Percentiles rank a stretch among this genome's conserved stretches.
These are phyloP conservation scores for Crypturellus undulatus DNA, from an alignment of 2,113 vertebrate species.

Conservation along the genomic window DNA sequence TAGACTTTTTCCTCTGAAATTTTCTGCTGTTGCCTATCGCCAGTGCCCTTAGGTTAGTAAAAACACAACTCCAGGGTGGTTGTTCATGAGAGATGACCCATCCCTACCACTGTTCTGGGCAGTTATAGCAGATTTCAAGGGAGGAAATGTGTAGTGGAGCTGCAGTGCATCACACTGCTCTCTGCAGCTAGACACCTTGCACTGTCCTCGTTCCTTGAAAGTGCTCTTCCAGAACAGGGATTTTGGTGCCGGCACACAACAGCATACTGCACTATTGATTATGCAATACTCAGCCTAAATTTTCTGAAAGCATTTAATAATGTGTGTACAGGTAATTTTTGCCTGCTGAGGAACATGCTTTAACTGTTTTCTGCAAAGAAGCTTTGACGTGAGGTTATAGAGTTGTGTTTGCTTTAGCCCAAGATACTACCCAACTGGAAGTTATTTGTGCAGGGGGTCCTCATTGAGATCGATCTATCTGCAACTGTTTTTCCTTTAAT, in stretches of 20 bases:
- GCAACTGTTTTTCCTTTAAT: conserved; percentile 64
- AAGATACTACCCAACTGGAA: conserved; percentile 47
- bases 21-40: not conserved
- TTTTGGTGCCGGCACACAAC: not conserved
- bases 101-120: not conserved
- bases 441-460: conserved; percentile 47
- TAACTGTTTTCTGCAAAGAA: conserved; percentile 49
- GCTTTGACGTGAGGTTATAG: conserved; percentile 17
- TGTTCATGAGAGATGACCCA: accelerated
- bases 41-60: not conserved
- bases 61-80: not conserved
- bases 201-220: not conserved
- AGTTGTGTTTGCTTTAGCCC: conserved; percentile 28
- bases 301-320: not conserved
- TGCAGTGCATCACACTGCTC: not conserved
- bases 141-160: not conserved
- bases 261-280: not conserved
- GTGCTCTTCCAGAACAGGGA: not conserved
- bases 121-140: not conserved
- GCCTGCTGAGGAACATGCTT: not conserved
- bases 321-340: not conserved
- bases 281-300: not conserved
- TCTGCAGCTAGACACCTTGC: not conserved
- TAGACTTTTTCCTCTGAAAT: not conserved
- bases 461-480: conserved; percentile 66